These are phyloP conservation scores for Hydrolagus affinis DNA, from an alignment of 2,113 vertebrate species.

Conservation along the genomic window DNA sequence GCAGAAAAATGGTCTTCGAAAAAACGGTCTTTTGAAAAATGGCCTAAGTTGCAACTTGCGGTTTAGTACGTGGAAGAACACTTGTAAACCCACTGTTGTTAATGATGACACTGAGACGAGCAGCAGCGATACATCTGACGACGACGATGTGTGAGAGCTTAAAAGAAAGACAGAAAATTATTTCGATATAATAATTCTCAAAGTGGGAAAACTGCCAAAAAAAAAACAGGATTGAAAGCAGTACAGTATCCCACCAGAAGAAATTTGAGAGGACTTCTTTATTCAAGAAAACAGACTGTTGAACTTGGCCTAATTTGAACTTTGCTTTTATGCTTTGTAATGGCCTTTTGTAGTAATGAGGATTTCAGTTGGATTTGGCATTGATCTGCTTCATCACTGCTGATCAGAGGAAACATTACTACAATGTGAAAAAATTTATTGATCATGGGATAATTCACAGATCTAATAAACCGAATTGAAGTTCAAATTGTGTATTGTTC, in stretches of 20 bases:
- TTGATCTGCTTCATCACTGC: constrained; percentile 53
- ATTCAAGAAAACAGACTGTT: constrained; percentile 48
- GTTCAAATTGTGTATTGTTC: constrained; percentile 36
- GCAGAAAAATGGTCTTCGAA: constrained; percentile 64
- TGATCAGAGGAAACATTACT: constrained; percentile 51
- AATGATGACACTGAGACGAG: constrained; percentile 66
- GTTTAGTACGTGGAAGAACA: constrained; percentile 60
- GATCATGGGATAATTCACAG: constrained; percentile 41
- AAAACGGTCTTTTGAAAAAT: constrained; percentile 64
- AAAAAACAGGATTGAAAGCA: constrained; percentile 49
- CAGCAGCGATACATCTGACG: constrained; percentile 72
- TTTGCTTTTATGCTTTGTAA: constrained; percentile 51
- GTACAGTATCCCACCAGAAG: constrained; percentile 43
- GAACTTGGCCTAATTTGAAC: constrained; percentile 52
- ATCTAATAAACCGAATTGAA: constrained; percentile 39
- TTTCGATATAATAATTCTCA: constrained; percentile 43
- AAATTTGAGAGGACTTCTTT: constrained; percentile 43
- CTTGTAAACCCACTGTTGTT: constrained; percentile 54
- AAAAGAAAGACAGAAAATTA: constrained; percentile 25
- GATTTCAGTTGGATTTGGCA: constrained; percentile 48
- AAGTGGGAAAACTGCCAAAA: constrained; percentile 49
- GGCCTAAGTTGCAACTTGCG: constrained; percentile 55
- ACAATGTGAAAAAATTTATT: constrained; percentile 57
- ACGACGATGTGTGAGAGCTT: constrained; percentile 60
- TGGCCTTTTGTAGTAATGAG: constrained; percentile 53